Evolutionary conservation across 2,113 vertebrate species (phyloP).

Genomic region (Telmatochromis brichardi): DNA sequence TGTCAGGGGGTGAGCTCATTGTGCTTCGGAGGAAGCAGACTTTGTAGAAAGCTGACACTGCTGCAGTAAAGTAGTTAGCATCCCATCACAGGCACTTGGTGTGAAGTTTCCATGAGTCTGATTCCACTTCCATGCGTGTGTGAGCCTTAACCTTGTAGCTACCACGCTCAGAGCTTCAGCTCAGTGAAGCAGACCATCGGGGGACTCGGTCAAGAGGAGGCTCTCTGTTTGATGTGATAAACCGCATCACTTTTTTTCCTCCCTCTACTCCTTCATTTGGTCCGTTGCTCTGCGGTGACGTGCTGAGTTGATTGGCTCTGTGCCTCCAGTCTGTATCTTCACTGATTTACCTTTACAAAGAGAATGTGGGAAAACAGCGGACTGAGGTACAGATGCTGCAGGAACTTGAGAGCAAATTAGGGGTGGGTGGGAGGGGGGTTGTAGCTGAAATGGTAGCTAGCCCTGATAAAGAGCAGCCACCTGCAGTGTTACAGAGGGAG

Average conservation of each 20-base stretch:
- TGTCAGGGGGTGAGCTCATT: constrained; percentile 33
- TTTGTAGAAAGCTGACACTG: constrained; percentile 39
- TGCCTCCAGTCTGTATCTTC: neutral
- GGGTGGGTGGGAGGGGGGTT: constrained; percentile 4
- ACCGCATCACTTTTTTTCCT: neutral
- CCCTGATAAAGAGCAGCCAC: constrained; percentile 53
- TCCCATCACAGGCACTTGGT: neutral
- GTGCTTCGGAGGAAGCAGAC: neutral
- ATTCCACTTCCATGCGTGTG: neutral
- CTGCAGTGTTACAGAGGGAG: constrained; percentile 48
- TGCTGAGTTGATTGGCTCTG: constrained; percentile 17
- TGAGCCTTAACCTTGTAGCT: neutral
- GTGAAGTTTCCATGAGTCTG: neutral
- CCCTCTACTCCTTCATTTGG: neutral
- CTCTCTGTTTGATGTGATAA: neutral
- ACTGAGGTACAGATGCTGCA: neutral
- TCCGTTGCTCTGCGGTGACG: neutral
- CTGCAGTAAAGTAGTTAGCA: constrained; percentile 29
- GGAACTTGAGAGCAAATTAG: neutral
- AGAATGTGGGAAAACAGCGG: neutral
- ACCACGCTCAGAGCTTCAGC: neutral
- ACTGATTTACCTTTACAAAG: neutral
- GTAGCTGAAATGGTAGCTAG: neutral
- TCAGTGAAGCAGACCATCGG: neutral
- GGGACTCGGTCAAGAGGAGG: neutral